Conservation (phyloP, 2,888 invertebrate species). For the Drosophila fungiperda region DNA sequence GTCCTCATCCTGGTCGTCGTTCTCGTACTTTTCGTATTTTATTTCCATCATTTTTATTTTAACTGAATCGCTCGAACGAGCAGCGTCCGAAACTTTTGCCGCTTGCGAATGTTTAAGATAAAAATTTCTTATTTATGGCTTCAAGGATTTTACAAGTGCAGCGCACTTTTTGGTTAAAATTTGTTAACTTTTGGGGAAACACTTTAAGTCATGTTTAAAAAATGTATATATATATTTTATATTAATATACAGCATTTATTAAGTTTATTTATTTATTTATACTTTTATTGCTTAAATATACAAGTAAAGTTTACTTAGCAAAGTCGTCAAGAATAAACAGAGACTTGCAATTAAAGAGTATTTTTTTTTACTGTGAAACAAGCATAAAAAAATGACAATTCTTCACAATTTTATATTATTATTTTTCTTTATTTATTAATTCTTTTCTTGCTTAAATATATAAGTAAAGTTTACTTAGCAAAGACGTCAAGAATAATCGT, state of each 20-base stretch:
- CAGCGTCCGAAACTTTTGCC: slow-evolving; percentile 74
- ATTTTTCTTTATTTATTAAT: no score
- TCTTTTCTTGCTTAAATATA: no score
- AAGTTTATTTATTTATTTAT: not conserved
- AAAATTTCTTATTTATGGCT: slow-evolving; percentile 82
- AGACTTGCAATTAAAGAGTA: not conserved
- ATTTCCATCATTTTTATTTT: slow-evolving; percentile 79
- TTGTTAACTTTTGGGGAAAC: slow-evolving; percentile 30
- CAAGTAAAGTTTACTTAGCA: not conserved
- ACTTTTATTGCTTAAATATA: not conserved
- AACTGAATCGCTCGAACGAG: slow-evolving; percentile 63
- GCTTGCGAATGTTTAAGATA: slow-evolving; percentile 70
- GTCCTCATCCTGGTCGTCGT: not conserved
- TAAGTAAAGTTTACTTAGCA: no score
- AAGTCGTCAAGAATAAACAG: not conserved
- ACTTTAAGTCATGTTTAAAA: slow-evolving; percentile 16
- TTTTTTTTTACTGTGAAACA: not conserved
- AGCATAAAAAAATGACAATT: no score
- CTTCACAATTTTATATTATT: no score
- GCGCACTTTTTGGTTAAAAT: slow-evolving; percentile 53
- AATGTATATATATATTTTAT: no score
- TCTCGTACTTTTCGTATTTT: slow-evolving; percentile 75
- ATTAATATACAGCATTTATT: not conserved
- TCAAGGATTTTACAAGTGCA: slow-evolving; percentile 69
- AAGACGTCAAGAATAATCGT: no score